Conservation (phyloP, 1,140 invertebrate species). For the Trachymyrmex cornetzi region DNA sequence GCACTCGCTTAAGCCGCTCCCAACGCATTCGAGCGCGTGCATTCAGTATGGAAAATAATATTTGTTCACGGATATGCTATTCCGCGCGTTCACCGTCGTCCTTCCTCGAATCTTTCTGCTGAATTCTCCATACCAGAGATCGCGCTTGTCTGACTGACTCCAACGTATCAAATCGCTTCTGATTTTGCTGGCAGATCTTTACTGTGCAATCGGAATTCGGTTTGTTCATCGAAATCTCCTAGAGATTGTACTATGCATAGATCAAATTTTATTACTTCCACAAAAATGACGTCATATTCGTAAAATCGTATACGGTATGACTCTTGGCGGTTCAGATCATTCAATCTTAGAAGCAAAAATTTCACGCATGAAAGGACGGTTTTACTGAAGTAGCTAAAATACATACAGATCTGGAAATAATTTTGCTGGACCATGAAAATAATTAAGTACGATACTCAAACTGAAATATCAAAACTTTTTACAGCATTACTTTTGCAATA, state of each 20-base stretch:
- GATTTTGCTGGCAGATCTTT: background rate
- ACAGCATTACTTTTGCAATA: too few species aligned
- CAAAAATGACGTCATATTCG: background rate
- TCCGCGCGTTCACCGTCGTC: slow-evolving; percentile 63
- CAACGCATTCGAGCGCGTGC: slow-evolving; percentile 66
- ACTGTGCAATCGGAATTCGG: background rate
- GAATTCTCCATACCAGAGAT: slow-evolving; percentile 43
- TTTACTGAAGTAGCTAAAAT: background rate
- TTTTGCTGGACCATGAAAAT: too few species aligned
- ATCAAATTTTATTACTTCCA: background rate
- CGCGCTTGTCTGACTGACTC: slow-evolving; percentile 55
- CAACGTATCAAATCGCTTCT: background rate
- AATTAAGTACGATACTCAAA: too few species aligned
- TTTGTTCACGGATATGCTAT: slow-evolving; percentile 67
- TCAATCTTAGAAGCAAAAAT: background rate
- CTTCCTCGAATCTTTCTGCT: slow-evolving; percentile 3
- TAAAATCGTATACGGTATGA: background rate
- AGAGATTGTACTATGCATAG: too few species aligned
- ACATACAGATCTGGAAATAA: too few species aligned
- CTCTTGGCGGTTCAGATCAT: background rate
- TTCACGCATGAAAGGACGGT: background rate
- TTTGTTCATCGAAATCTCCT: background rate
- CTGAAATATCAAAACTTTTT: too few species aligned
- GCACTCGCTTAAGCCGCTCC: slow-evolving; percentile 71
- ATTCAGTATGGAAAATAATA: slow-evolving; percentile 76